Evolutionary conservation across 1,140 invertebrate species (phyloP).

Genomic region (Macrostomum lignano): DNA sequence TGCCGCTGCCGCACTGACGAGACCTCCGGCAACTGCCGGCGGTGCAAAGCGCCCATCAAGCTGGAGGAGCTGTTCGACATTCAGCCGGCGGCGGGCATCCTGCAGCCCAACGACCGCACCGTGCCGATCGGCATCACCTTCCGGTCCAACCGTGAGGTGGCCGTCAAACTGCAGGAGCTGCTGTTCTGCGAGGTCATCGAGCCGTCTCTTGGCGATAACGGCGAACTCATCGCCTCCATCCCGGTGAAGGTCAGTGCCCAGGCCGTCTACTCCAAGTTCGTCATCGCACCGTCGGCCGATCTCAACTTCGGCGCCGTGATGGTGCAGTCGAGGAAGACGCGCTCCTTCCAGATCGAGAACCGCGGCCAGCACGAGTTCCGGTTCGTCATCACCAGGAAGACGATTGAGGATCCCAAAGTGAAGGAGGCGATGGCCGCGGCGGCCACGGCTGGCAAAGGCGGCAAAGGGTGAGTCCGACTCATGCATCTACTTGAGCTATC

Average conservation of each 20-base stretch:
- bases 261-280: slow-evolving; percentile 23
- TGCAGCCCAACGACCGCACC: slow-evolving; percentile 17
- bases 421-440: no score
- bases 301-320: slow-evolving; percentile 26
- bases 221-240: slow-evolving; percentile 23
- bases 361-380: slow-evolving; percentile 27
- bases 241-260: slow-evolving; percentile 25
- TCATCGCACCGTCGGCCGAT: slow-evolving; percentile 18
- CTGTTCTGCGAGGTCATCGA: slow-evolving; percentile 25
- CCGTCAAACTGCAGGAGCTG: slow-evolving; percentile 19
- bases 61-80: slow-evolving; percentile 20
- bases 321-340: slow-evolving; percentile 19
- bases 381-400: slow-evolving; percentile 23
- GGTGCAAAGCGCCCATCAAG: no score
- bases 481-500: no score
- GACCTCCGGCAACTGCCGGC: no score
- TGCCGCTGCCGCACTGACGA: no score
- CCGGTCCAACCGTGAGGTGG: slow-evolving; percentile 17
- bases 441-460: no score
- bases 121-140: slow-evolving; percentile 18
- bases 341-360: slow-evolving; percentile 25
- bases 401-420: slow-evolving; percentile 10
- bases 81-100: slow-evolving; percentile 14
- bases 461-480: no score
- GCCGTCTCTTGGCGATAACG: slow-evolving; percentile 17